phyloP scores from a whole-genome alignment of 1,140 invertebrate genomes.

The Rhysida immarginata region DNA sequence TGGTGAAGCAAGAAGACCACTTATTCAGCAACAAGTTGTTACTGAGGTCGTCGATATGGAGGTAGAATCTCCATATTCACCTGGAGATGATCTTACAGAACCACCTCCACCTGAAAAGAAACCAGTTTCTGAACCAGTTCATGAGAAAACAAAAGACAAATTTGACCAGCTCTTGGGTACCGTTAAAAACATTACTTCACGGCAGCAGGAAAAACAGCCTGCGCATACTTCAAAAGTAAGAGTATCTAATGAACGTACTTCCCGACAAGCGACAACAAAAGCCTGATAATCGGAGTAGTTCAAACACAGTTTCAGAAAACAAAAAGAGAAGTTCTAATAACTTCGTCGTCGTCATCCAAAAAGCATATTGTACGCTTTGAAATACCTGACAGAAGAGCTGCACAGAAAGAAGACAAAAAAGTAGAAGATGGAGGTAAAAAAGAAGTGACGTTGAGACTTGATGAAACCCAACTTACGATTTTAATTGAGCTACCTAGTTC shows the following conservation, averaged over 20 bases:
- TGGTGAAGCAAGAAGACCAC: conserved; percentile 10
- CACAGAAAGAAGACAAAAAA: conserved; percentile 6
- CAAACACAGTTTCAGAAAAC: too few species aligned
- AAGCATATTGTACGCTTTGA: conserved; percentile 11
- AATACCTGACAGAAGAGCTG: background rate
- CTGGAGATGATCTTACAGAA: conserved; percentile 11
- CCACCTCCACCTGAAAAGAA: background rate
- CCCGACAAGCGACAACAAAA: too few species aligned
- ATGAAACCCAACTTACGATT: conserved; percentile 60
- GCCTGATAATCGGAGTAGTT: too few species aligned
- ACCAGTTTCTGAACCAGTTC: background rate
- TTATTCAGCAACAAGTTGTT: conserved; percentile 19
- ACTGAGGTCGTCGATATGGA: conserved; percentile 44
- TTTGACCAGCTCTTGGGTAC: conserved; percentile 5
- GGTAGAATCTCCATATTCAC: conserved; percentile 31
- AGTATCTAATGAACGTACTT: too few species aligned
- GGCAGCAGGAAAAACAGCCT: too few species aligned
- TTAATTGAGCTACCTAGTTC: conserved; percentile 78
- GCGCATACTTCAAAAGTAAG: too few species aligned
- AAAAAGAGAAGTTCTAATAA: too few species aligned
- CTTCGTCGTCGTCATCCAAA: too few species aligned
- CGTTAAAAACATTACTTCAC: too few species aligned
- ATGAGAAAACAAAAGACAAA: background rate
- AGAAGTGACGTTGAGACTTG: conserved; percentile 45
- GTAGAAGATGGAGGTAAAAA: conserved; percentile 24